Evolutionary conservation across 2,888 invertebrate genomes (phyloP).

Genomic region (Brachypalpus laphriformis): DNA sequence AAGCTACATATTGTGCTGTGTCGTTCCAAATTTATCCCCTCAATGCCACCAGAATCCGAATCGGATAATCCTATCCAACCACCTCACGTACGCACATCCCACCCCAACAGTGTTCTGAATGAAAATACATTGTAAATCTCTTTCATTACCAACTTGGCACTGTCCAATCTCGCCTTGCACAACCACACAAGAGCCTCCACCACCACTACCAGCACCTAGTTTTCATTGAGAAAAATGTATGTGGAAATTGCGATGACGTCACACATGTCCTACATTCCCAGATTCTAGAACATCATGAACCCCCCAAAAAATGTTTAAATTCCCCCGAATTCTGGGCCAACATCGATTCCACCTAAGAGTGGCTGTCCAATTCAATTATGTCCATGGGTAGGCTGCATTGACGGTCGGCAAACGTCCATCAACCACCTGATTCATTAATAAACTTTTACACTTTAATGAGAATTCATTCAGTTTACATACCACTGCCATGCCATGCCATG

Average conservation of each 20-base stretch:
- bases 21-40: conserved; percentile 43
- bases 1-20: background rate
- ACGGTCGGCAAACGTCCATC: conserved; percentile 44
- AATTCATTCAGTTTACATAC: conserved; percentile 29
- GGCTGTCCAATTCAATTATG: conserved; percentile 17
- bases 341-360: conserved; percentile 21
- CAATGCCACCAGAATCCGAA: conserved; percentile 31
- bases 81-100: conserved; percentile 18
- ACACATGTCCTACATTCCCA: conserved; percentile 39
- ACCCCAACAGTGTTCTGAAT: conserved; percentile 26
- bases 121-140: conserved; percentile 39
- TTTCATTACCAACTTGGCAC: conserved; percentile 31
- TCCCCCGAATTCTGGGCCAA: background rate
- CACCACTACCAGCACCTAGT: background rate
- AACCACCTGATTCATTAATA: conserved; percentile 65
- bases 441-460: conserved; percentile 43
- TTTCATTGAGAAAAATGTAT: conserved; percentile 31
- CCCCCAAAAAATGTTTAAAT: background rate
- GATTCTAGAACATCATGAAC: conserved; percentile 1
- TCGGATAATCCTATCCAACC: conserved; percentile 14
- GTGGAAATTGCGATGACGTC: conserved; percentile 26
- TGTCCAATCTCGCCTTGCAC: conserved; percentile 27
- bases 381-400: conserved; percentile 24
- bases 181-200: background rate
- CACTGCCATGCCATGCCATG: conserved; percentile 6